Evolutionary conservation across 2,113 vertebrate genomes (phyloP).

Genomic region (Carollia perspicillata): DNA sequence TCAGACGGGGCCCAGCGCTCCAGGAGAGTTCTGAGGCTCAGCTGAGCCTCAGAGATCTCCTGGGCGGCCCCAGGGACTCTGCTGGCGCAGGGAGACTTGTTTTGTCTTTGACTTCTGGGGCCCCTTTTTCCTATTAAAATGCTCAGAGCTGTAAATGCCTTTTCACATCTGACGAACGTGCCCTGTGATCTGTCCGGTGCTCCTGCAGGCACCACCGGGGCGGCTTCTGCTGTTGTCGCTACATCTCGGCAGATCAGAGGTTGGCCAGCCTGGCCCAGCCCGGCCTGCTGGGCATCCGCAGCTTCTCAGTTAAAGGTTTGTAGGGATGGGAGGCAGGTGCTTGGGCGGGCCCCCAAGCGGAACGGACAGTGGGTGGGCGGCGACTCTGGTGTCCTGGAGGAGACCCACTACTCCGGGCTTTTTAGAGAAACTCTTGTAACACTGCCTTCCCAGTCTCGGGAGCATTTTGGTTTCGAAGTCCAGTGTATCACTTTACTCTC

Average conservation of each 20-base stretch:
- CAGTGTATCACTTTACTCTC: too few species aligned
- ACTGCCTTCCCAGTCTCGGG: neutral
- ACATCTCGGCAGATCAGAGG: conserved; percentile 72
- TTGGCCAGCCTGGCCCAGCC: conserved; percentile 39
- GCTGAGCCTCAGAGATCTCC: accelerated
- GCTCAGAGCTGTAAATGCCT: conserved; percentile 65
- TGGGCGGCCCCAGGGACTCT: neutral
- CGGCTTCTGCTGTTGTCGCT: conserved; percentile 72
- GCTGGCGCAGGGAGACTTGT: conserved; percentile 44
- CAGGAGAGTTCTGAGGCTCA: too few species aligned
- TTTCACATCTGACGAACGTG: too few species aligned
- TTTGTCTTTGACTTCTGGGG: conserved; percentile 76
- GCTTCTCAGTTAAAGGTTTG: conserved; percentile 73
- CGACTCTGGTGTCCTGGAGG: accelerated
- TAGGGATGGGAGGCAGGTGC: conserved; percentile 35
- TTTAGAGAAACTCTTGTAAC: too few species aligned
- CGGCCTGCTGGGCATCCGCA: conserved; percentile 59
- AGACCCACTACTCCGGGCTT: accelerated
- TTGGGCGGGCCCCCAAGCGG: accelerated
- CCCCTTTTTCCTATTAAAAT: conserved; percentile 74
- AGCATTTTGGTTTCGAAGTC: neutral
- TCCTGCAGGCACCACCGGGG: conserved; percentile 71
- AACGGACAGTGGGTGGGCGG: accelerated
- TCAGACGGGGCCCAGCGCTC: too few species aligned
- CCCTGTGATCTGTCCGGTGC: neutral